A percentile compares a stretch with the other conserved stretches of the same genome.
These are phyloP conservation scores for Volucella zonaria DNA, from an alignment of 2,888 invertebrate genomes.

Conservation along the genomic window DNA sequence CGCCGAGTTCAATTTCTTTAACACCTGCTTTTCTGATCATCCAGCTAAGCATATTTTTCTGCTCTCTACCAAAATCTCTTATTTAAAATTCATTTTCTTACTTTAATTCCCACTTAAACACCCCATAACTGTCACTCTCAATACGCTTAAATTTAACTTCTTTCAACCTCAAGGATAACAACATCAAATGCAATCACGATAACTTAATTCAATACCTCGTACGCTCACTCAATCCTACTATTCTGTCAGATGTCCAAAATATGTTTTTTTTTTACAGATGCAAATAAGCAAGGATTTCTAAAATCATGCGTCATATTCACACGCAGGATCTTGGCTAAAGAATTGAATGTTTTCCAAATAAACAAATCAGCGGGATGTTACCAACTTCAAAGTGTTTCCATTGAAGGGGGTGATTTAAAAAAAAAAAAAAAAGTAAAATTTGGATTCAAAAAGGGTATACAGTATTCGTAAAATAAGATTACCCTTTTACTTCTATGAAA, in stretches of 20 bases:
- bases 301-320: conserved; percentile 45
- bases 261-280: conserved; percentile 53
- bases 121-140: conserved; percentile 70
- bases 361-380: conserved; percentile 71
- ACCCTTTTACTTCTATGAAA: conserved; percentile 55
- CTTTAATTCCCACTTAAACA: conserved; percentile 69
- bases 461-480: background rate
- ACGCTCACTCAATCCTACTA: conserved; percentile 41
- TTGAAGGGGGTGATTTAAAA: conserved; percentile 60
- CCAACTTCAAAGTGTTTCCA: conserved; percentile 26
- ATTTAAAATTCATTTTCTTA: background rate
- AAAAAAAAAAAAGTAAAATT: conserved; percentile 36
- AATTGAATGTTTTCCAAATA: conserved; percentile 70
- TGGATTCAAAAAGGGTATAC: conserved; percentile 3
- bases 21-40: background rate
- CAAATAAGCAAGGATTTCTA: conserved; percentile 46
- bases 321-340: conserved; percentile 66
- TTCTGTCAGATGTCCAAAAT: background rate
- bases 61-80: background rate
- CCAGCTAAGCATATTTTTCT: background rate
- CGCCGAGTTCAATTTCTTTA: background rate
- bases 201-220: conserved; percentile 62
- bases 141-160: conserved; percentile 60
- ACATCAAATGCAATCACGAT: conserved; percentile 62
- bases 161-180: conserved; percentile 68